A percentile compares a stretch with the other conserved stretches of the same genome.
phyloP scores from a whole-genome alignment of 64 coral and sea anemone genomes.

The Cladopsammia gracilis region DNA sequence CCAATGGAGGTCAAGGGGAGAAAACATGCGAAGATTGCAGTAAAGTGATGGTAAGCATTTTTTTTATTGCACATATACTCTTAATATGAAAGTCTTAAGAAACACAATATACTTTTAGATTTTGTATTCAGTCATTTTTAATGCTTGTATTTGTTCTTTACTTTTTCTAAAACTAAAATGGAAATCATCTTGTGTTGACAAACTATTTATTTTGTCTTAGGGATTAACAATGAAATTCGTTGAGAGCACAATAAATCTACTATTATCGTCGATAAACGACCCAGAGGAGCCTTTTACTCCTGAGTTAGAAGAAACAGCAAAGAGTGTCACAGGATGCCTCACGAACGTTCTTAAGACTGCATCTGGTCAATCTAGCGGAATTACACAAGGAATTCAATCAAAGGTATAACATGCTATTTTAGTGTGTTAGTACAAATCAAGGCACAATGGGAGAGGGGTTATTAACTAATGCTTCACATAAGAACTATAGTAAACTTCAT shows the following conservation, averaged over 20 bases:
- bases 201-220: neutral
- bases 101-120: too few relatives aligned
- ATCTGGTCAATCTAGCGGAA: neutral
- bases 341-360: neutral
- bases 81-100: too few relatives aligned
- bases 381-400: neutral
- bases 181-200: neutral
- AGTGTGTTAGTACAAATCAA: too few relatives aligned
- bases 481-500: too few relatives aligned
- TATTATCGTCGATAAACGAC: neutral
- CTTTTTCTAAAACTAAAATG: too few relatives aligned
- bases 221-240: neutral
- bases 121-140: too few relatives aligned
- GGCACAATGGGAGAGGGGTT: too few relatives aligned
- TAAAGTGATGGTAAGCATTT: neutral
- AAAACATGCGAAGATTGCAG: neutral
- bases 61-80: too few relatives aligned
- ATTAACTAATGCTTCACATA: too few relatives aligned
- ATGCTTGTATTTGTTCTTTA: too few relatives aligned
- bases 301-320: constrained; percentile 1
- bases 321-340: neutral
- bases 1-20: neutral
- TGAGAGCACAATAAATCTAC: neutral
- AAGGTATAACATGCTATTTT: neutral
- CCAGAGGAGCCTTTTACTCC: constrained; percentile 3